Base-by-base conservation (phyloP, 2,888 invertebrate species). In the Agrotis exclamationis region DNA sequence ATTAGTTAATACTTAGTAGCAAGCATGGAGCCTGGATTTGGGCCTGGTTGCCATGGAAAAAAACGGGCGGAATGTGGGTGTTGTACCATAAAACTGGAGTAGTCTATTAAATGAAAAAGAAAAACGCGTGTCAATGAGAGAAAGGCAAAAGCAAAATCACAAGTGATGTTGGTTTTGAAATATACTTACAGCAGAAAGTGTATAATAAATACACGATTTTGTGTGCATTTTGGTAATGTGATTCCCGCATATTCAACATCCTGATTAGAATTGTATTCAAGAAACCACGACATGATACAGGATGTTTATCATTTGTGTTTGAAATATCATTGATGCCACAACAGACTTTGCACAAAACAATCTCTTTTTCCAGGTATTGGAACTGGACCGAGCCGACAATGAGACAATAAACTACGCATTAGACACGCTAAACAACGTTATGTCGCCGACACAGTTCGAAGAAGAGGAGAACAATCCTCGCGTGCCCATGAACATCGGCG, bases 341-440 rank as follows among this genome's bases (percentile, higher is more conserved):
- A 54, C 18, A n/a, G 11, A 14, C 50, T 13, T 16, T 3, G 28
- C 20, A 63, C n/a, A 33, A 62, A n/a, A 4, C 47, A 24, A 16
- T 47, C 24, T 20, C 11, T 54, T 48, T 71, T 89, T 94, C 1
- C 96, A 98, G 96, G 98, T 99, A 4, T 93, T 99, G 85, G 98
- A 99, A 92, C 97, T 98, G 74, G 99, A 99, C 93, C 96, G 98
- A 87, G 97, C 97, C 60, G 99, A 99, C 93, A 97, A 98, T 82
- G 99, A 99, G 96, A 99, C 99, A 60, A 97, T 99, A 53, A 98
- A 98, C 82, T 98, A 99, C 92, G 98, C 98, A 2, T 95, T 99
- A 54, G 99, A 99, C 89, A 98, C 99, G 0, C 96, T 99, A 18
- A 98, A 98, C 91, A 99, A 99, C 91, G 97, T 99, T 60, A 99